A percentile compares a stretch with the other conserved stretches of the same genome.
Conservation (phyloP, 2,888 invertebrate genomes). For the Gerris lacustris region DNA sequence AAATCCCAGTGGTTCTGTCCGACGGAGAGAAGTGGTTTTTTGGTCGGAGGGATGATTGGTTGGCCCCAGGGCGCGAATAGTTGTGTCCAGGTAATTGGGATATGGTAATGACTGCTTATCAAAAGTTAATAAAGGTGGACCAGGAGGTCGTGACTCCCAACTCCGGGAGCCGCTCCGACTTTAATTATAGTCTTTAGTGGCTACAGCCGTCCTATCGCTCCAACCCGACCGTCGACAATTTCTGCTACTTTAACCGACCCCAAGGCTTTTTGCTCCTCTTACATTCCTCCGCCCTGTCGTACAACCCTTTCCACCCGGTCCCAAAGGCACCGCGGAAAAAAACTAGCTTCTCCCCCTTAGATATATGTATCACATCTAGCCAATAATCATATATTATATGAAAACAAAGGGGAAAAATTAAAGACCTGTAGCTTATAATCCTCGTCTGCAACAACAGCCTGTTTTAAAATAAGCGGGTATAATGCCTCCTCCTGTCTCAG, state of each 20-base stretch:
- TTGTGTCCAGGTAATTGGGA: conserved; percentile 23
- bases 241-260: conserved; percentile 26
- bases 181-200: conserved; percentile 27
- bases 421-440: too few species aligned
- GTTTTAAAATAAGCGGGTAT: too few species aligned
- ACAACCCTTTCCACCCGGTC: conserved; percentile 8
- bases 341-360: not conserved
- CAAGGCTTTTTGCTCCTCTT: conserved; percentile 2
- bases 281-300: conserved; percentile 5
- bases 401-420: not conserved
- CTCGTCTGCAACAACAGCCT: too few species aligned
- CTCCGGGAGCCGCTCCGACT: conserved; percentile 24
- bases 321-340: conserved; percentile 1
- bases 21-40: not conserved
- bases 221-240: conserved; percentile 19
- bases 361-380: not conserved
- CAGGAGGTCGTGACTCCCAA: conserved; percentile 24
- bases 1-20: not conserved
- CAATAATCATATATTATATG: not conserved
- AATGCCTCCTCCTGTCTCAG: too few species aligned
- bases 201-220: conserved; percentile 24
- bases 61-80: conserved; percentile 18
- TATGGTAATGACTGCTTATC: conserved; percentile 27
- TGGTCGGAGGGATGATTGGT: conserved; percentile 8
- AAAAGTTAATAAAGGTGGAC: conserved; percentile 24